Base-by-base conservation (phyloP, 2,113 vertebrate genomes). In the Oreochromis spilurus region DNA sequence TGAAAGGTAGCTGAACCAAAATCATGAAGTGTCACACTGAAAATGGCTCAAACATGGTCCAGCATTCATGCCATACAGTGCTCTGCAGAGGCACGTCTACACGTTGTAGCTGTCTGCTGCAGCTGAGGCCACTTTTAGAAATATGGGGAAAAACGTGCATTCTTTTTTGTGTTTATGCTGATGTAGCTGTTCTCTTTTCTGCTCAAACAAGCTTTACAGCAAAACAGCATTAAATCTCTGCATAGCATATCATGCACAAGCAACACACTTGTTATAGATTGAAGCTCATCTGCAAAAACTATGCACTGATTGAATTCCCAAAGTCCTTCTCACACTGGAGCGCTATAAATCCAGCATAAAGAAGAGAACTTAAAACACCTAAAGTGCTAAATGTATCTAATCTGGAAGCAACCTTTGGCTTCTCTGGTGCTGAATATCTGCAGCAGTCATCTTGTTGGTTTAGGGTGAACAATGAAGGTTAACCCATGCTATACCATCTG, bases 1-100 rank as follows among this genome's bases (percentile, higher is more conserved):
- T 50, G 24, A 75, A 6, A 75, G 67, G 40, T 17, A 48, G 40
- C 24, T 19, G 43, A 0, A 19, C 67, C 70, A 0, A 29, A 75
- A 50, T 75, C 14, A 75, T 7, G 4, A 75, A 50, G 43, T 75
- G 24, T 48, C 9, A 7, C 24, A 48, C 40, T 48, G 40, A 75
- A 29, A 75, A 75, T 75, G 40, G 14, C 40, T 75, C 67, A 26
- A 48, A 17, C 14, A 48, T 12, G 40, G 70, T 48, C 5, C 40
- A 7, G 70, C 4, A 17, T 17, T 75, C 40, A 29, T 29, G 24
- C 5, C 43, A 1, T 1, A 40, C 21, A 29, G 40, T 45, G 40
- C 21, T 72, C 8, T 72, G 38, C n/a, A 70, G 65, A 26, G 11
- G 38, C 65, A 70, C 5, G 1, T 43, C 65, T 72, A 72, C 21